phyloP scores from a whole-genome alignment of 2,888 invertebrate genomes.

The Agriotes lineatus region DNA sequence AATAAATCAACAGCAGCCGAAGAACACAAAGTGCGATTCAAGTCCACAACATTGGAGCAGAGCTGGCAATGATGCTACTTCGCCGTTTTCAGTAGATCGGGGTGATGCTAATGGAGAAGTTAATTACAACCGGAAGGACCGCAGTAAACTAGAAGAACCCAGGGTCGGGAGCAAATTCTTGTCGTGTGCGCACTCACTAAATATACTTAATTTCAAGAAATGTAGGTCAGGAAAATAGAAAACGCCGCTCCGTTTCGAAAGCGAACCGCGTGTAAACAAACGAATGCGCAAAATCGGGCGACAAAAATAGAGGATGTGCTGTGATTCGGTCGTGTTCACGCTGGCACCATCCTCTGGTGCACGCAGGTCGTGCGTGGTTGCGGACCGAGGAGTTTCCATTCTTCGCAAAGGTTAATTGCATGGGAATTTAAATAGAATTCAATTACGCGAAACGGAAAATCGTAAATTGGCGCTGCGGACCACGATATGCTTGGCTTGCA shows the following conservation, averaged over 20 bases:
- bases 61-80: too few relatives aligned
- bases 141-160: too few relatives aligned
- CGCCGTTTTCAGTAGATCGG: too few relatives aligned
- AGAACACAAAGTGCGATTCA: too few relatives aligned
- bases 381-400: conserved; percentile 8
- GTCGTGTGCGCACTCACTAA: background rate
- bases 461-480: background rate
- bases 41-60: too few relatives aligned
- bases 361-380: conserved; percentile 18
- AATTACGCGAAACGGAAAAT: background rate
- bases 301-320: conserved; percentile 7
- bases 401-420: conserved; percentile 6
- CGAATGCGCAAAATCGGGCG: conserved; percentile 14
- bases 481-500: too few relatives aligned
- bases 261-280: conserved; percentile 11
- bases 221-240: conserved; percentile 18
- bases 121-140: too few relatives aligned
- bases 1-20: too few relatives aligned
- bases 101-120: too few relatives aligned
- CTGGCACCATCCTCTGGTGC: conserved; percentile 8
- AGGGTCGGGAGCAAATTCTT: too few relatives aligned
- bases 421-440: background rate
- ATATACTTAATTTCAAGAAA: conserved; percentile 10
- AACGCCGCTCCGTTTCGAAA: background rate
- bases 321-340: conserved; percentile 2